Percentiles rank a stretch among this genome's conserved stretches.
These are phyloP conservation scores for Turdus rufiventris DNA, from an alignment of 2,113 vertebrate species.

Conservation along the genomic window DNA sequence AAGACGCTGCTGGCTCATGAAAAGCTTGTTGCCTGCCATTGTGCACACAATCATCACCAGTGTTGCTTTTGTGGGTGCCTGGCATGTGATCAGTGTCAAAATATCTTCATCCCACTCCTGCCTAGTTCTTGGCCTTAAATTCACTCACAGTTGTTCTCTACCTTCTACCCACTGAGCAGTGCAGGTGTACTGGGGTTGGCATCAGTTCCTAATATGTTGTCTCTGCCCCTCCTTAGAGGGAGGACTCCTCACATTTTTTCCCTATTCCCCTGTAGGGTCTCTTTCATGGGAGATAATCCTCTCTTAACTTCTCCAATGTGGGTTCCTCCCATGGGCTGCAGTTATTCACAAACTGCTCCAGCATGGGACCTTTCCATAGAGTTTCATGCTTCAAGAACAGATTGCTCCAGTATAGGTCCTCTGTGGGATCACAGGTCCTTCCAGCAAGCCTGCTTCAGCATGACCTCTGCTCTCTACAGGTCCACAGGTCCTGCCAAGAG, in stretches of 20 bases:
- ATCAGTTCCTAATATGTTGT: neutral
- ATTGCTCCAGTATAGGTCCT: too few relatives aligned
- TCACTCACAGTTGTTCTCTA: neutral
- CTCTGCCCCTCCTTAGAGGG: neutral
- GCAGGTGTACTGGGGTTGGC: neutral
- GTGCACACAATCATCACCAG: neutral
- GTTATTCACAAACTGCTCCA: neutral
- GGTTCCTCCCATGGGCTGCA: neutral
- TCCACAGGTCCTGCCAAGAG: neutral
- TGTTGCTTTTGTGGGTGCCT: neutral
- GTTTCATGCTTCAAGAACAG: neutral
- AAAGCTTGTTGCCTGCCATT: neutral
- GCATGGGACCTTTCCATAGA: neutral
- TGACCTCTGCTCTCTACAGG: neutral
- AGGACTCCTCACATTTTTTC: neutral
- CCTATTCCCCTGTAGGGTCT: too few relatives aligned
- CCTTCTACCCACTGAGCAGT: neutral
- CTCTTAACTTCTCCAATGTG: neutral
- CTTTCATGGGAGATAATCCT: neutral
- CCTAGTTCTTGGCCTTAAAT: neutral
- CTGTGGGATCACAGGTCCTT: too few relatives aligned
- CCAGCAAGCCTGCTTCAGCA: neutral
- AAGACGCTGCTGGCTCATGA: neutral
- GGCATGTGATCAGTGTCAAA: neutral
- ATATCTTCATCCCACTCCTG: neutral